Base-by-base conservation (phyloP, 2,113 vertebrate genomes). In the Axis porcinus region DNA sequence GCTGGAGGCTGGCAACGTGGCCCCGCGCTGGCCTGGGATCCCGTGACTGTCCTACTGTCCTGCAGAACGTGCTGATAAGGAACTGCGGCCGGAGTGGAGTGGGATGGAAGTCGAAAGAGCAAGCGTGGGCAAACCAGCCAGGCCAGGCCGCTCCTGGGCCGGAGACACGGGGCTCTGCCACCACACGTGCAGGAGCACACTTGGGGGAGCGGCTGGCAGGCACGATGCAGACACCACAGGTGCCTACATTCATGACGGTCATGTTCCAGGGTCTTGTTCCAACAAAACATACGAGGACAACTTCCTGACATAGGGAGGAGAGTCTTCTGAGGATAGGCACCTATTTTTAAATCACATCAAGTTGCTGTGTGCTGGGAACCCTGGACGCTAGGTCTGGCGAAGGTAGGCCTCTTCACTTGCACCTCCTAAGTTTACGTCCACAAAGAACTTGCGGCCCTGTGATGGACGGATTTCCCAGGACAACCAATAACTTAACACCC, bases 161-260 rank as follows among this genome's bases (percentile, higher is more conserved):
- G n/a, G 11, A 58, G 52, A 30, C 52, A 19, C 15, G 64, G 19
- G 55, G 47, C 47, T 86, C 47, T 30, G 30, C 54, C 54, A 21
- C 25, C 58, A 54, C 0, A 1, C 1, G 2, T 14, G 55, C 16
- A 87, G n/a, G 2, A 11, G 90, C 9, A 36, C 33, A 40, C 6
- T n/a, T 2, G 2, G 55, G 7, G 15, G 27, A 6, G 10, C 3
- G 2, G 6, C 23, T 2, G 89, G 50, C 16, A 27, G 2, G 8
- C 17, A 33, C 10, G 17, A 10, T 1, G 12, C 6, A 86, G 58
- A 70, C 47, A 7, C 12, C 0, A 5, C 13, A 52, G 74, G 62
- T 5, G 52, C 9, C 1, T 9, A 40, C 17, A 2, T 21, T 60
- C 27, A 47, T 17, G 12, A 15, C 1, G 25, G 58, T 30, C 12